Percentiles rank a stretch among this genome's conserved stretches.
These are phyloP conservation scores for Drosophila anomalipes DNA, from an alignment of 2,888 invertebrate genomes.

Conservation along the genomic window DNA sequence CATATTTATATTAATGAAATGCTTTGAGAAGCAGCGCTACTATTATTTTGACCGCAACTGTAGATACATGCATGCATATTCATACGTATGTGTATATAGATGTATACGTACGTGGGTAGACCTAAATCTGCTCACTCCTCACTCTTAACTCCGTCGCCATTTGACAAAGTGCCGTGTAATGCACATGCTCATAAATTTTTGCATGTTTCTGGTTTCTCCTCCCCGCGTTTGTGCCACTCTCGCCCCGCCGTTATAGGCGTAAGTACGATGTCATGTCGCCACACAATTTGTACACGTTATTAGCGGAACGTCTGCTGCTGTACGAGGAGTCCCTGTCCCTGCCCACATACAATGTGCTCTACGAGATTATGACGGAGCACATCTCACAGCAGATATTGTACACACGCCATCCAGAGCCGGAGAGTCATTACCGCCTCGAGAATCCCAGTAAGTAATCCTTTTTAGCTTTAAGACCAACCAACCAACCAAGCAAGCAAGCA, in stretches of 20 bases:
- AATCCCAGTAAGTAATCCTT: conserved; percentile 93
- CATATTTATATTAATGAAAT: not conserved
- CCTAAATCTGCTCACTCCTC: not conserved
- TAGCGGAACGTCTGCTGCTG: conserved; percentile 95
- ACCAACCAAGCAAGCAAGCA: not conserved
- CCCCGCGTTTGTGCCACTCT: not conserved
- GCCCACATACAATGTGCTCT: conserved; percentile 98
- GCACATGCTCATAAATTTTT: conserved; percentile 51
- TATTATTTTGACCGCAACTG: not conserved
- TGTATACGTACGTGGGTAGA: not conserved
- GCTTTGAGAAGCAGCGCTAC: not conserved
- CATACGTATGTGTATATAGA: not conserved
- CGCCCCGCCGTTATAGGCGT: conserved; percentile 87
- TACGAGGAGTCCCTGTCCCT: conserved; percentile 96
- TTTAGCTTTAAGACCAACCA: conserved; percentile 1
- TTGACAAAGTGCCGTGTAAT: conserved; percentile 55
- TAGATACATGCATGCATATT: not conserved
- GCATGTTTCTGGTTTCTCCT: conserved; percentile 25
- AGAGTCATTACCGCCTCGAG: conserved; percentile 96
- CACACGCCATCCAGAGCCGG: conserved; percentile 97
- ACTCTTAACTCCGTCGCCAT: not conserved
- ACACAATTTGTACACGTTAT: conserved; percentile 98
- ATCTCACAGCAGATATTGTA: conserved; percentile 97
- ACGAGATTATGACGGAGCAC: conserved; percentile 99
- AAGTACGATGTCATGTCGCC: conserved; percentile 99